Percentiles rank a stretch among this genome's conserved stretches.
Evolutionary conservation across 2,797 vertebrate species (phyloP).

Genomic region (Varecia variegata): DNA sequence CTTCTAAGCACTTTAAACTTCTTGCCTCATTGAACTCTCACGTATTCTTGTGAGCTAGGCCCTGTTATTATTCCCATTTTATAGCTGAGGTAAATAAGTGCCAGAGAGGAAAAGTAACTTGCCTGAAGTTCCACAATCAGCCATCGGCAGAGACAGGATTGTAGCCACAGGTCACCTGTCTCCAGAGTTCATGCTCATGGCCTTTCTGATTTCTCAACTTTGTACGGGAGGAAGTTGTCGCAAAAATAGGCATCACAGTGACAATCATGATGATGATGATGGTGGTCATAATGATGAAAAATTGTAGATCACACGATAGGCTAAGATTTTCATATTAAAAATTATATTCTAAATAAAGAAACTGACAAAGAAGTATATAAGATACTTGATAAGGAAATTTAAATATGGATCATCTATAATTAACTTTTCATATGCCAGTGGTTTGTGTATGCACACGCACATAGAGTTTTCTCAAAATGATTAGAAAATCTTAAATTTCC

Average conservation of each 20-base stretch:
- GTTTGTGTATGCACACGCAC: background rate
- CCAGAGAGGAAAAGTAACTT: background rate
- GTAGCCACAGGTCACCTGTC: too few species aligned
- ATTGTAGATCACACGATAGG: background rate
- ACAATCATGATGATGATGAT: background rate
- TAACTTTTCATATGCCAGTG: background rate
- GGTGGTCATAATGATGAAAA: background rate
- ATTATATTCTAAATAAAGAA: background rate
- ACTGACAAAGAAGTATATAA: background rate
- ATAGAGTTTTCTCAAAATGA: background rate
- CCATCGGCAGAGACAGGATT: background rate
- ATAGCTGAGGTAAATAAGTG: background rate
- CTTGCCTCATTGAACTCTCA: background rate
- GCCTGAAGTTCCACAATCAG: background rate
- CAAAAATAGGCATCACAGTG: background rate
- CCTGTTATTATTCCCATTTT: background rate
- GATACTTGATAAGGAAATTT: background rate
- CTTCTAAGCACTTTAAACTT: background rate
- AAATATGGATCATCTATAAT: background rate
- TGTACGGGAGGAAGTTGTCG: background rate
- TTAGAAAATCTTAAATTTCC: background rate
- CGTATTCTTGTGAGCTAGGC: background rate
- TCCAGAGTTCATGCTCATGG: background rate
- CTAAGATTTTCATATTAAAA: background rate
- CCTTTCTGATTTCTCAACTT: background rate